phyloP scores from a whole-genome alignment of 2,797 vertebrate genomes.

The Zenarchopterus dispar region DNA sequence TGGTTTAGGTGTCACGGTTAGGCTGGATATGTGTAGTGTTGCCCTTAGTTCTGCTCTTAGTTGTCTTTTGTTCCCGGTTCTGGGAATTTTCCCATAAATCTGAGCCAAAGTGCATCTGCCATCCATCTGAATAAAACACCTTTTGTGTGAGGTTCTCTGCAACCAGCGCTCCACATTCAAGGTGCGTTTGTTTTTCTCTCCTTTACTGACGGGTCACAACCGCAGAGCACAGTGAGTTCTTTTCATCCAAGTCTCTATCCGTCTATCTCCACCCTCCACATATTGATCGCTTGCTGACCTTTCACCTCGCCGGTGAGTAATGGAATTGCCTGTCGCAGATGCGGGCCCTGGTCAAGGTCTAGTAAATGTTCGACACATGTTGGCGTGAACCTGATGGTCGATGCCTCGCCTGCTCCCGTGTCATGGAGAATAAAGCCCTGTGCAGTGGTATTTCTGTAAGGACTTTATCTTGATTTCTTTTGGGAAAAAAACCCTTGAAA shows the following conservation, averaged over 20 bases:
- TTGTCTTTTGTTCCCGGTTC: background rate
- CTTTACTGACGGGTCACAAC: constrained; percentile 37
- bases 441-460: constrained; percentile 35
- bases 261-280: constrained; percentile 46
- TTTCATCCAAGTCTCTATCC: constrained; percentile 47
- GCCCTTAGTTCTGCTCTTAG: too few species aligned
- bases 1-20: background rate
- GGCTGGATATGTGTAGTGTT: background rate
- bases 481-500: constrained; percentile 52
- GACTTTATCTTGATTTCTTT: constrained; percentile 39
- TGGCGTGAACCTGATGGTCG: constrained; percentile 51
- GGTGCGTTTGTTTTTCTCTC: constrained; percentile 31
- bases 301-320: constrained; percentile 69
- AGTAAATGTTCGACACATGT: constrained; percentile 57
- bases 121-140: constrained; percentile 18
- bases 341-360: constrained; percentile 73
- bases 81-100: background rate
- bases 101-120: constrained; percentile 16
- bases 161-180: constrained; percentile 27
- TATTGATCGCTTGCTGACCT: constrained; percentile 67
- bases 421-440: constrained; percentile 37
- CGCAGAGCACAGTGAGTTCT: constrained; percentile 26
- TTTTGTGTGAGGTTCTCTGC: constrained; percentile 11
- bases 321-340: constrained; percentile 70
- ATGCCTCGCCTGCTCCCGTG: constrained; percentile 48